phyloP scores from a whole-genome alignment of 2,797 vertebrate genomes.

The Gymnopithys bicolor region DNA sequence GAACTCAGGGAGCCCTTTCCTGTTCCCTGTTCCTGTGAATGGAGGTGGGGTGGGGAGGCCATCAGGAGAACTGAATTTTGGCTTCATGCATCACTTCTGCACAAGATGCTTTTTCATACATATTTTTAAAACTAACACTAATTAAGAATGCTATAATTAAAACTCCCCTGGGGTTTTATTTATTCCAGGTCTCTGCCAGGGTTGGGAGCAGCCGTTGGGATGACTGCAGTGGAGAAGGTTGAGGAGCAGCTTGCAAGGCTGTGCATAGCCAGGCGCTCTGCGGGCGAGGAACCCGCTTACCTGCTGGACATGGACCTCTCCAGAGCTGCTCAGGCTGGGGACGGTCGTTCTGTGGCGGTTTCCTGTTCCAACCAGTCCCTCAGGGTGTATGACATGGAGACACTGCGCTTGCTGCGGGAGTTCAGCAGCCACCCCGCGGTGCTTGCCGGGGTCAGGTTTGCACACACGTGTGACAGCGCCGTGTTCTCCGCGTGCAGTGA shows the following conservation, averaged over 20 bases:
- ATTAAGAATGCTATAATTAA: neutral
- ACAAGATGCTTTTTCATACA: rapidly evolving
- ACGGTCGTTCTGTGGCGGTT: constrained; percentile 76
- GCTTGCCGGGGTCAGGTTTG: constrained; percentile 82
- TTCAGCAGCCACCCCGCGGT: constrained; percentile 70
- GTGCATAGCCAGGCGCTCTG: constrained; percentile 79
- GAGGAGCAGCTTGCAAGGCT: constrained; percentile 82
- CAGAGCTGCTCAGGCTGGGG: neutral
- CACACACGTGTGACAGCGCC: constrained; percentile 58
- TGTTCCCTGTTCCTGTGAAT: neutral
- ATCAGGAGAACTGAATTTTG: neutral
- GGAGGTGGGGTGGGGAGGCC: neutral
- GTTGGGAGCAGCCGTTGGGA: neutral
- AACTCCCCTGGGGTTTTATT: constrained; percentile 14
- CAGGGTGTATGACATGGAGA: constrained; percentile 82
- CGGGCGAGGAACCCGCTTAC: constrained; percentile 78
- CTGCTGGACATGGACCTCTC: constrained; percentile 82
- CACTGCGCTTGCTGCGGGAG: constrained; percentile 74
- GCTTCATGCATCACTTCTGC: neutral
- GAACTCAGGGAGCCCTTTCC: neutral
- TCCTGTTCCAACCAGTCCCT: constrained; percentile 84
- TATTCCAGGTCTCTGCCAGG: constrained; percentile 44
- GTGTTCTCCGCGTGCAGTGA: constrained; percentile 86
- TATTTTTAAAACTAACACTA: neutral
- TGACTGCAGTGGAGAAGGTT: constrained; percentile 80